Conservation (phyloP, 2,113 vertebrate genomes). For the Ammospiza nelsoni region DNA sequence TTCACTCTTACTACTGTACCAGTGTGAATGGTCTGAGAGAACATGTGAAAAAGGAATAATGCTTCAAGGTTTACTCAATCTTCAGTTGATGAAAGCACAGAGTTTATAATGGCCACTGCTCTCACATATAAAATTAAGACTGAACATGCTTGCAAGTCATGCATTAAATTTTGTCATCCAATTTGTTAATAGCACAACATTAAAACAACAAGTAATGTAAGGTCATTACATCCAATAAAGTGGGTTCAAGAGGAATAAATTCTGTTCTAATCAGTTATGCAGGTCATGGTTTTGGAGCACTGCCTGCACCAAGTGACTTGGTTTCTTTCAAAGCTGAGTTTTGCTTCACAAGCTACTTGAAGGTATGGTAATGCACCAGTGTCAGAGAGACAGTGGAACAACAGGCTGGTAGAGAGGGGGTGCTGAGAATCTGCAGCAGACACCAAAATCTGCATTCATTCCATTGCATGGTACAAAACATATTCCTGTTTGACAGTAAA, state of each 20-base stretch:
- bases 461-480: not conserved
- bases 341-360: not conserved
- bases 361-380: rapidly evolving
- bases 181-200: not conserved
- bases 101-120: not conserved
- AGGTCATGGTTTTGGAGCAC: not conserved
- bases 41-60: not conserved
- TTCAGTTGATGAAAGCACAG: not conserved
- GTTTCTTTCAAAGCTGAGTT: not conserved
- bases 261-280: not conserved
- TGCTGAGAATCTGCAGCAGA: not conserved
- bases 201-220: not conserved
- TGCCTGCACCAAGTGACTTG: not conserved
- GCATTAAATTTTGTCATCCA: not conserved
- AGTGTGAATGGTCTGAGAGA: not conserved
- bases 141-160: not conserved
- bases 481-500: not conserved
- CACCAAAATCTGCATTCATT: not conserved
- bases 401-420: not conserved
- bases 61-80: not conserved
- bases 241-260: not conserved
- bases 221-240: not conserved
- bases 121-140: not conserved
- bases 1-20: not conserved
- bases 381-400: not conserved